phyloP scores from a whole-genome alignment of 1,140 invertebrate species.

The Arctopsyche grandis region DNA sequence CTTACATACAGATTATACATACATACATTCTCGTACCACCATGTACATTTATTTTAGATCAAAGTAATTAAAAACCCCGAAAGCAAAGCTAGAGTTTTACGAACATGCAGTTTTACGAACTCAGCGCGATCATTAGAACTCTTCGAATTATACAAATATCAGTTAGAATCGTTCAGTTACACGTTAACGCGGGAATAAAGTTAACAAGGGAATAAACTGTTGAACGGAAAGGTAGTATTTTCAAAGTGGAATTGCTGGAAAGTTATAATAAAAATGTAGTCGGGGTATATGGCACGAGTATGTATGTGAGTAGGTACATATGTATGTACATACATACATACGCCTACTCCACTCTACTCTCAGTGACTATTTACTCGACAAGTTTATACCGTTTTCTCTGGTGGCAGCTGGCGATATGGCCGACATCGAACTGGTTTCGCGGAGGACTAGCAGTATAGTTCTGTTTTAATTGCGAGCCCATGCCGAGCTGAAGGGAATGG shows the following conservation, averaged over 20 bases:
- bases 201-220: too few relatives aligned
- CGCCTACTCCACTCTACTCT: neutral
- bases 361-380: slow-evolving; percentile 1
- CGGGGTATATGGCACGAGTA: too few relatives aligned
- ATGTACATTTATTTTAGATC: neutral
- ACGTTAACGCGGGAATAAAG: too few relatives aligned
- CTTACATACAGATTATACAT: neutral
- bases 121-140: neutral
- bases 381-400: neutral
- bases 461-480: neutral
- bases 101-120: too few relatives aligned
- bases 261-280: neutral
- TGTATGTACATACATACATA: too few relatives aligned
- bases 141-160: neutral
- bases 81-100: neutral
- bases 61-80: neutral
- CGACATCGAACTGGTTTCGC: neutral
- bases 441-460: neutral
- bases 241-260: too few relatives aligned
- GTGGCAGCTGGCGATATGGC: neutral
- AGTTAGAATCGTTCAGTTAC: neutral
- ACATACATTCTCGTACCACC: neutral
- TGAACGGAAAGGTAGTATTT: too few relatives aligned
- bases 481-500: neutral
- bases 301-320: too few relatives aligned